These are phyloP conservation scores for Cryptocephalus moraei DNA, from an alignment of 2,888 invertebrate species.

Conservation along the genomic window DNA sequence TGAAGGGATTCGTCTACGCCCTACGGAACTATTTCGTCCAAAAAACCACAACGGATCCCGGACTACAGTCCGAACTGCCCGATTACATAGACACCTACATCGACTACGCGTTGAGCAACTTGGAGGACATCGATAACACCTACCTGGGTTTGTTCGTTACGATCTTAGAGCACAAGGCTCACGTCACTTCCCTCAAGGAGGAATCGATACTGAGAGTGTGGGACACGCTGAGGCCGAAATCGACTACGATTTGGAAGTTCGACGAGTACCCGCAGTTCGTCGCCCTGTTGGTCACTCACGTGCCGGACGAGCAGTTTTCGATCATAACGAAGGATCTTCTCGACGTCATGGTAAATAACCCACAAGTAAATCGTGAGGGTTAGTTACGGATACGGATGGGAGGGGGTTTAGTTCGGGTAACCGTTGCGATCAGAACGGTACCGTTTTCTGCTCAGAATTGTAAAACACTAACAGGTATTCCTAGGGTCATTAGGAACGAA, in stretches of 20 bases:
- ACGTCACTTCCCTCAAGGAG: conserved; percentile 17
- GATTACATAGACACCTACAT: conserved; percentile 16
- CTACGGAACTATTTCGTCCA: conserved; percentile 17
- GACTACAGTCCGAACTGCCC: conserved; percentile 14
- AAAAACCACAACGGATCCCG: background rate
- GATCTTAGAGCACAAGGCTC: conserved; percentile 26
- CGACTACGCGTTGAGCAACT: conserved; percentile 15
- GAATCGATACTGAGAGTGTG: conserved; percentile 24
- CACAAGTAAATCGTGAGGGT: background rate
- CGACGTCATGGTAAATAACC: conserved; percentile 23
- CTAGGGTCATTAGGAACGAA: too few relatives aligned
- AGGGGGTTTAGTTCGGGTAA: too few relatives aligned
- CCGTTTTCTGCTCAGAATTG: too few relatives aligned
- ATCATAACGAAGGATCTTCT: conserved; percentile 23
- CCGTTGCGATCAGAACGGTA: too few relatives aligned
- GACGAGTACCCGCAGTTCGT: conserved; percentile 28
- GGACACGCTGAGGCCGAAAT: conserved; percentile 18
- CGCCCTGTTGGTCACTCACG: conserved; percentile 25
- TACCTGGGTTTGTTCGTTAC: conserved; percentile 24
- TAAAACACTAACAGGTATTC: too few relatives aligned
- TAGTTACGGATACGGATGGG: too few relatives aligned
- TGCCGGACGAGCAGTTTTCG: conserved; percentile 27
- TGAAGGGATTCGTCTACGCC: conserved; percentile 13
- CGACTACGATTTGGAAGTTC: conserved; percentile 4
- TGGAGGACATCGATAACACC: conserved; percentile 14